Percentiles rank a stretch among this genome's conserved stretches.
phyloP scores from a whole-genome alignment of 2,797 vertebrate genomes.

The Cyprinodon diabolis region DNA sequence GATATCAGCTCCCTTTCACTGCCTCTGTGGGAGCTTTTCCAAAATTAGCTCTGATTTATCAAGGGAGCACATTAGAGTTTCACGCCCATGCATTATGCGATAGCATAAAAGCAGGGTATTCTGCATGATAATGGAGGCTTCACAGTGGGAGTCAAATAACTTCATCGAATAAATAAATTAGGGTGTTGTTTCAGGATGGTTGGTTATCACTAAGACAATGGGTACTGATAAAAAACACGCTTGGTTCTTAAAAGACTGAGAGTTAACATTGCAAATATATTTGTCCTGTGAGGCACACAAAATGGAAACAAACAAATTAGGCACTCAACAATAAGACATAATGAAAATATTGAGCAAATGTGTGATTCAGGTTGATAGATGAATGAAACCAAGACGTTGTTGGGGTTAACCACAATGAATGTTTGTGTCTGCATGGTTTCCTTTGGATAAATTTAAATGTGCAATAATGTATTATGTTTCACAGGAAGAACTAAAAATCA shows the following conservation, averaged over 20 bases:
- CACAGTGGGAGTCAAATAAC: constrained; percentile 63
- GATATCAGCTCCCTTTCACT: constrained; percentile 29
- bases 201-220: constrained; percentile 56
- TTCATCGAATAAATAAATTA: constrained; percentile 60
- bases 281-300: constrained; percentile 5
- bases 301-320: constrained; percentile 14
- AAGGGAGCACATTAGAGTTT: constrained; percentile 59
- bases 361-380: not conserved
- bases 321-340: constrained; percentile 1
- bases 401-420: not conserved
- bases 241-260: constrained; percentile 26
- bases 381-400: not conserved
- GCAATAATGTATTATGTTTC: too few relatives aligned
- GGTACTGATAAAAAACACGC: constrained; percentile 33
- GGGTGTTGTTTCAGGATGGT: constrained; percentile 54
- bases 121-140: constrained; percentile 54
- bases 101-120: constrained; percentile 55
- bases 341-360: not conserved
- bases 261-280: constrained; percentile 13
- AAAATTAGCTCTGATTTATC: constrained; percentile 64
- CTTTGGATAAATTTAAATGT: not conserved
- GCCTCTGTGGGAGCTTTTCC: constrained; percentile 44
- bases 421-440: not conserved
- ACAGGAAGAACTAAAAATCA: too few relatives aligned
- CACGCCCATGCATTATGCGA: constrained; percentile 53